Evolutionary conservation across 1,140 invertebrate species (phyloP).

Genomic region (Drosophila grimshawi): DNA sequence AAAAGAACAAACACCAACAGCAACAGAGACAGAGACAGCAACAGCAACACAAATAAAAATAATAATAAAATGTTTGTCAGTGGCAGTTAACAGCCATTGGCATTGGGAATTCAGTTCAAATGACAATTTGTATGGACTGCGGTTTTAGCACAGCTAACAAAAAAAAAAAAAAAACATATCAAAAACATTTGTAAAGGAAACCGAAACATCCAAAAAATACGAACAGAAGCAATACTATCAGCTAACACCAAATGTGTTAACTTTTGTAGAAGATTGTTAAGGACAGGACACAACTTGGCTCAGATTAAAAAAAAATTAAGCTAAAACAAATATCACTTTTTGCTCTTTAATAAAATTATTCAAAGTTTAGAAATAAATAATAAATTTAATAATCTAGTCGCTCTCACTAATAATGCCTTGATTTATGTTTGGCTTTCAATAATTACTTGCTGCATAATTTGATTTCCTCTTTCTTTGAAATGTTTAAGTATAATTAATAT

Average conservation of each 20-base stretch:
- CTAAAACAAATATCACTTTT: no score
- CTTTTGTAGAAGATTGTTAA: no score
- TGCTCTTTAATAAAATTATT: no score
- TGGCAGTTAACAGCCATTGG: slow-evolving; percentile 14
- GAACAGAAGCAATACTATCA: no score
- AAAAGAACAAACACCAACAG: background rate
- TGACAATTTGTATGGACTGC: slow-evolving; percentile 24
- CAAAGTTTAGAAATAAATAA: no score
- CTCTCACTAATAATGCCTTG: no score
- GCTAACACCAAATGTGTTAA: no score
- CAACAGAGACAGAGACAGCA: background rate
- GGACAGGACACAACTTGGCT: no score
- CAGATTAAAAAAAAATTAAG: no score
- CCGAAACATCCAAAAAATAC: background rate
- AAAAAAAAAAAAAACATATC: background rate
- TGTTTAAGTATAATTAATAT: background rate
- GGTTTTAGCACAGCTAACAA: background rate
- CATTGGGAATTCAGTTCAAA: slow-evolving; percentile 16
- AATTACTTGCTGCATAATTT: no score
- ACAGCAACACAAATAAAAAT: slow-evolving; percentile 1
- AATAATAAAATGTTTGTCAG: slow-evolving; percentile 40
- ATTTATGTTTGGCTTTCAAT: no score
- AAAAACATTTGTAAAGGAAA: background rate
- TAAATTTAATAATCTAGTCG: no score
- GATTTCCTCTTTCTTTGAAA: background rate